Base-by-base conservation (phyloP, 2,888 invertebrate genomes). In the Dryomyza anilis region DNA sequence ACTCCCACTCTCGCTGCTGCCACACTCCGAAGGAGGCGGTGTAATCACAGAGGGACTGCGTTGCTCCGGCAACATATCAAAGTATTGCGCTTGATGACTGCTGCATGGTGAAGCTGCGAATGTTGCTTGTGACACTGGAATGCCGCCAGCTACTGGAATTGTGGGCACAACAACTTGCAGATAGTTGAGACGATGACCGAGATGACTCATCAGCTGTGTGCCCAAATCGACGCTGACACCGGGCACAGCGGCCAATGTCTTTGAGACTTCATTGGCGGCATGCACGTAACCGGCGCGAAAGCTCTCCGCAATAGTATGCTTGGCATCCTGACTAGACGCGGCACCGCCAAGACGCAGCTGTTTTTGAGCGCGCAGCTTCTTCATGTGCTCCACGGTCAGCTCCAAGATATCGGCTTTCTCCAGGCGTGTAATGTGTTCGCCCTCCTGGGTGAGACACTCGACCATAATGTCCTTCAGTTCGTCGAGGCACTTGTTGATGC, bases 321-420 rank as follows among this genome's bases (percentile, higher is more conserved):
- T 81, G 30, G 81, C 68, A 56, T 81, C 82, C 33, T 74, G 74
- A 19, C 39, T 7, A 3, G 39, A 7, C 2, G 55, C 56, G 39
- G 62, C 52, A 33, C 57, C 67, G 59, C 77, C 74, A 19, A 82
- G 71, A 1, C 81, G 75, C 69, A 93, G 85, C 66, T 92, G 87
- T 73, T 93, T 91, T 80, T 93, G 92, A 65, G 92, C 88, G 68
- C 92, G 88, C 67, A 83, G 68, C 78, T 93, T 93, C 86, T 94
- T 93, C 74, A 95, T 87, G 79, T 95, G 94, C 75, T 92, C 90
- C 65, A 95, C 94, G 16, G 95, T 94, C 80, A 94, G 83, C 79
- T 95, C 95, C 78, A 95, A 86, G 73, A 95, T 94, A 83, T 95
- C 94, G 30, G 95, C 95, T 82, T 95, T 95, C 84, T 95, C 94